Evolutionary conservation across 2,888 invertebrate species (phyloP), one percentile per base, ranked within the genome.

Genomic region (Tetragonisca angustula): DNA sequence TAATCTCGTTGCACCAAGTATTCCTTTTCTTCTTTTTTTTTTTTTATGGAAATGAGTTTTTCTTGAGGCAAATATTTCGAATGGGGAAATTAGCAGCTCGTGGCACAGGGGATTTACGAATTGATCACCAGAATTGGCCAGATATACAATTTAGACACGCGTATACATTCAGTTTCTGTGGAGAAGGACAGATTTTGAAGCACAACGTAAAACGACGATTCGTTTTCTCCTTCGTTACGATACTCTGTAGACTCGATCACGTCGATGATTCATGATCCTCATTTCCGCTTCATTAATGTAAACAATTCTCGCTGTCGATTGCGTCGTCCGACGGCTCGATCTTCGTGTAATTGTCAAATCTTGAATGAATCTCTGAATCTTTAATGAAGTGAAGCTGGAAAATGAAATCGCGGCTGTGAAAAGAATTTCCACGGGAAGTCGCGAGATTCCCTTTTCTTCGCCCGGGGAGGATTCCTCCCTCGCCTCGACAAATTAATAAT

Each of bases 401-500:
- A 74, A 56, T 79, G 50, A 70, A 79, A 56, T 73, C 54, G 72
- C 50, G 77, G 59, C 43, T 43, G 11, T 36, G 61, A 68, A 78
- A 64, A 36, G 69, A 76, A 69, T 79, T 43, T 43, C 59, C 62
- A 52, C 43, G 68, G 19, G 72, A 64, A 67, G 24, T 79, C 70
- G 59, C 19, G 49, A 70, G 49, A 69, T 62, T 43, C 65, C 56
- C 15, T 67, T 21, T 78, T 69, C 49, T 24, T 69, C 73, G 27
- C n/a, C 68, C 24, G 27, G 21, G 3, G 43, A 17, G 32, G 52
- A 21, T 13, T n/a, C 43, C 43, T 24, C 67, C 17, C n/a, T n/a
- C 21, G 36, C 36, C 61, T 24, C 68, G 24, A 43, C 76, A 27
- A 77, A 73, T 79, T 72, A 68, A 81, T 81, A 84, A 84, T 76